These are phyloP conservation scores for Rhingia rostrata DNA, from an alignment of 2,888 invertebrate species.

Conservation along the genomic window DNA sequence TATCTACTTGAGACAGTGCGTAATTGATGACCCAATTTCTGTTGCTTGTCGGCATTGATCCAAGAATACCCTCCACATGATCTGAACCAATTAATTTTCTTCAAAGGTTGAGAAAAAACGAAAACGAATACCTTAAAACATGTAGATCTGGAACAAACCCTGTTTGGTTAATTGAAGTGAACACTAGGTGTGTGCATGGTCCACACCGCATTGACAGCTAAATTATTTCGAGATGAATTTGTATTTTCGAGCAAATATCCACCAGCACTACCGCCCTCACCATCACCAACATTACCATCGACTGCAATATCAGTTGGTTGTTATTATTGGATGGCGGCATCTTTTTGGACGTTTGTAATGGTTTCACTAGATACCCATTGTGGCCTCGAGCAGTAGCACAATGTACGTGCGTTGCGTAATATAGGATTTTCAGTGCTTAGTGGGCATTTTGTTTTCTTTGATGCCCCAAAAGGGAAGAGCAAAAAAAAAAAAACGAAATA, in stretches of 20 bases:
- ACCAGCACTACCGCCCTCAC: background rate
- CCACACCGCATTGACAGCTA: constrained; percentile 58
- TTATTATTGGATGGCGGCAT: constrained; percentile 62
- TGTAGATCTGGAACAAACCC: constrained; percentile 46
- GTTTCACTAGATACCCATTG: constrained; percentile 69
- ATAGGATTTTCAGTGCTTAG: constrained; percentile 69
- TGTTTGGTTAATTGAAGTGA: constrained; percentile 60
- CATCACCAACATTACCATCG: background rate
- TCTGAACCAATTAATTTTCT: constrained; percentile 61
- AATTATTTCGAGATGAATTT: constrained; percentile 70
- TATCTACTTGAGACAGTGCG: constrained; percentile 41
- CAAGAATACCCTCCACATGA: constrained; percentile 40
- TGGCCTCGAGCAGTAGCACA: constrained; percentile 70
- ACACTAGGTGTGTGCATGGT: constrained; percentile 49
- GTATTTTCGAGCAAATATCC: constrained; percentile 52
- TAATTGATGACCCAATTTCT: constrained; percentile 66
- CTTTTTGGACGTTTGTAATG: constrained; percentile 68
- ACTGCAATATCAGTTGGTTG: constrained; percentile 58
- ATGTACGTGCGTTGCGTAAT: constrained; percentile 68
- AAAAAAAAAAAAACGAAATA: constrained; percentile 47
- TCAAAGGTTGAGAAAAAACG: constrained; percentile 1
- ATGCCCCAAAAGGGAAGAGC: constrained; percentile 40
- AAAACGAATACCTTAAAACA: constrained; percentile 17
- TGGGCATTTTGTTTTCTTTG: constrained; percentile 61
- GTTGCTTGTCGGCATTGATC: constrained; percentile 27